phyloP scores from a whole-genome alignment of 1,140 invertebrate species.

The Lasioglossum albipes region DNA sequence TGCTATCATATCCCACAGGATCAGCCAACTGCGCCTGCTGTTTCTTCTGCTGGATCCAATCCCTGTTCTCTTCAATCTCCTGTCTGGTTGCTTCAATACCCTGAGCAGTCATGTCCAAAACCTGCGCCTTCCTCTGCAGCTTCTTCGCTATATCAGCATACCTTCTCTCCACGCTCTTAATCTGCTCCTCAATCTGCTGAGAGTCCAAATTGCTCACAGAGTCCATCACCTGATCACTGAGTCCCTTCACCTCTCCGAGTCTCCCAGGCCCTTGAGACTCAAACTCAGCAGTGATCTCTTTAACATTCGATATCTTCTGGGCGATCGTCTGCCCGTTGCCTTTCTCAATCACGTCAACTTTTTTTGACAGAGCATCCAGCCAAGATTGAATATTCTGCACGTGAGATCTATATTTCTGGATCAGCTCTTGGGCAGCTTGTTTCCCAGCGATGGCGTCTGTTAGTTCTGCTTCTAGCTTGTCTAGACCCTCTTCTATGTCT shows the following conservation, averaged over 20 bases:
- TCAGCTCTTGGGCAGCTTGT: conserved; percentile 86
- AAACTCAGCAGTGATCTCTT: conserved; percentile 86
- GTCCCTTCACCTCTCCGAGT: conserved; percentile 84
- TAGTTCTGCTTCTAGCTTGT: conserved; percentile 85
- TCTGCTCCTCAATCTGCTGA: conserved; percentile 93
- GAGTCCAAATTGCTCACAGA: conserved; percentile 92
- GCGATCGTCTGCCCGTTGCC: conserved; percentile 90
- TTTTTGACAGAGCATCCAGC: conserved; percentile 89
- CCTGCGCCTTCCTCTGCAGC: conserved; percentile 89
- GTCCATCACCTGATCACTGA: conserved; percentile 87
- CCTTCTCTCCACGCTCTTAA: conserved; percentile 90
- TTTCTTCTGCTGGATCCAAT: conserved; percentile 90
- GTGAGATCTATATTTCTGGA: conserved; percentile 88
- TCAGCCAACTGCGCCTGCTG: conserved; percentile 84
- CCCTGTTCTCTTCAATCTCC: conserved; percentile 87
- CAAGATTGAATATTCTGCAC: conserved; percentile 88
- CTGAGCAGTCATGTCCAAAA: conserved; percentile 89
- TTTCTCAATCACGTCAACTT: conserved; percentile 90
- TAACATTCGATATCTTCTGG: conserved; percentile 87
- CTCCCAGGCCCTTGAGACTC: conserved; percentile 84
- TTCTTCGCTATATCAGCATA: conserved; percentile 91
- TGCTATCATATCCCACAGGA: conserved; percentile 87
- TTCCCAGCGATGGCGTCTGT: conserved; percentile 88
- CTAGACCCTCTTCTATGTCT: conserved; percentile 86
- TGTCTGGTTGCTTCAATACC: conserved; percentile 87